These are phyloP conservation scores for Etia nguti DNA, from an alignment of 2,113 vertebrate species.

Conservation along the genomic window DNA sequence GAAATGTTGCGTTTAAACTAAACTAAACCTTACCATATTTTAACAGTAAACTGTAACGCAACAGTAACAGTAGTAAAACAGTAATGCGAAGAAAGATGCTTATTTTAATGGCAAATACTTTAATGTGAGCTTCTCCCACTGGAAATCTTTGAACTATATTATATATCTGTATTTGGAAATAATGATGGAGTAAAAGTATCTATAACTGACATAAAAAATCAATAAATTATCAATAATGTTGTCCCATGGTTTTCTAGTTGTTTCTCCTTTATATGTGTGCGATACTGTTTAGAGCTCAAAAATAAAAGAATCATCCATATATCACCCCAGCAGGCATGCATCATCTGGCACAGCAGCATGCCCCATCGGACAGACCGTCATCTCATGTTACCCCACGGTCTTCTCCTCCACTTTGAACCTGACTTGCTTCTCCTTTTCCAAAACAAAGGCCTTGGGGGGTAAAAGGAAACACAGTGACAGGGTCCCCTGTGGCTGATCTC, in stretches of 20 bases:
- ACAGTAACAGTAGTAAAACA: too few species aligned
- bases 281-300: background rate
- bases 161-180: background rate
- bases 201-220: background rate
- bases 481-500: conserved; percentile 33
- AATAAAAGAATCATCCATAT: background rate
- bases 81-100: background rate
- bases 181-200: background rate
- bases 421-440: conserved; percentile 27
- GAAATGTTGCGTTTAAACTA: background rate
- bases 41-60: rapidly evolving
- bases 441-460: conserved; percentile 38
- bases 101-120: background rate
- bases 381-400: conserved; percentile 32
- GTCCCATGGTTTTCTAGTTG: background rate
- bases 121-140: background rate
- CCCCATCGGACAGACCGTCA: background rate
- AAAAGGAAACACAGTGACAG: conserved; percentile 24
- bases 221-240: background rate
- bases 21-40: background rate
- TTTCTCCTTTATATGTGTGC: background rate
- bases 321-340: background rate
- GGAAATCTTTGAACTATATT: background rate
- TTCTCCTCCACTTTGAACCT: conserved; percentile 53
- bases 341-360: background rate